phyloP scores from a whole-genome alignment of 64 coral and sea anemone species.

The Orbicella faveolata region DNA sequence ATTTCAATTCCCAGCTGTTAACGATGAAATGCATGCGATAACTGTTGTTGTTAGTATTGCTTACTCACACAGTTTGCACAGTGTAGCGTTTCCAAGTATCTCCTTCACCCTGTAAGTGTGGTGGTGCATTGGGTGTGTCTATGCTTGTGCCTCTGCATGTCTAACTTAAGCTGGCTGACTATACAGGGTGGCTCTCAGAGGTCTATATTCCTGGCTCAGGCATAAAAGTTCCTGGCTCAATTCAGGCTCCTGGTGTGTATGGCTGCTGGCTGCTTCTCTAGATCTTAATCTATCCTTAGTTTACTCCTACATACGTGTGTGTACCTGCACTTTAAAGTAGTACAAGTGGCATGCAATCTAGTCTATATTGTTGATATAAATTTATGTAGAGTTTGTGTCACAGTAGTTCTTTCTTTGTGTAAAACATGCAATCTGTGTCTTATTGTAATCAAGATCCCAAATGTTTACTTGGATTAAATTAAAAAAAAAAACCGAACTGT shows the following conservation, averaged over 20 bases:
- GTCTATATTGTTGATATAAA: background rate
- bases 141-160: slow-evolving; percentile 41
- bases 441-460: too few relatives aligned
- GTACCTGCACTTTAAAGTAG: slow-evolving; percentile 15
- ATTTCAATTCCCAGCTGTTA: background rate
- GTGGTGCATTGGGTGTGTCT: background rate
- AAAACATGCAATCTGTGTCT: too few relatives aligned
- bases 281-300: slow-evolving; percentile 39
- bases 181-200: slow-evolving; percentile 95
- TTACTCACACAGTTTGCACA: slow-evolving; percentile 47
- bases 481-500: too few relatives aligned
- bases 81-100: slow-evolving; percentile 23
- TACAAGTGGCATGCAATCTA: background rate
- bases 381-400: too few relatives aligned
- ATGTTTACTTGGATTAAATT: too few relatives aligned
- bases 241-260: slow-evolving; percentile 99
- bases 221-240: slow-evolving; percentile 99
- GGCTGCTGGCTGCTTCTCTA: slow-evolving; percentile 33
- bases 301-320: slow-evolving; percentile 33
- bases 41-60: slow-evolving; percentile 11
- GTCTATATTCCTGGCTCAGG: slow-evolving; percentile 98
- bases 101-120: slow-evolving; percentile 39
- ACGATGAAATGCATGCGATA: background rate
- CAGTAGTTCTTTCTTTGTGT: too few relatives aligned
- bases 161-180: slow-evolving; percentile 62